These are phyloP conservation scores for Thymallus thymallus DNA, from an alignment of 2,113 vertebrate genomes.

Conservation along the genomic window DNA sequence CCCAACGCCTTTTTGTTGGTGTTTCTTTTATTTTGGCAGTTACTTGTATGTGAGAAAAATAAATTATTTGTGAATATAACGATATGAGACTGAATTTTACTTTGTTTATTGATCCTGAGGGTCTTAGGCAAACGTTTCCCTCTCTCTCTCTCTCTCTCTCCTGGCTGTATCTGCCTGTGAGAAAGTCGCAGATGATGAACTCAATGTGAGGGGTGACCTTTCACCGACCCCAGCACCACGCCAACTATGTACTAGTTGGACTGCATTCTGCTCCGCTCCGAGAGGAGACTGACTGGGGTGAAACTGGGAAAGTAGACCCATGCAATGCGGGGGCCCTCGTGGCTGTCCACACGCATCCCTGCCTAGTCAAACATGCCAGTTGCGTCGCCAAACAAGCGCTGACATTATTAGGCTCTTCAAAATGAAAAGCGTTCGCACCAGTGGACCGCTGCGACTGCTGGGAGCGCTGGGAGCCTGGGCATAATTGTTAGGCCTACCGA, in stretches of 20 bases:
- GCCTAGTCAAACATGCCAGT: constrained; percentile 64
- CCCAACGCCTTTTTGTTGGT: no score
- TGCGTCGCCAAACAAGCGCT: constrained; percentile 57
- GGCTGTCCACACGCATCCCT: constrained; percentile 44
- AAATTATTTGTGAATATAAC: background rate
- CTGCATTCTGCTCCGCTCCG: background rate
- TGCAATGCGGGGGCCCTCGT: constrained; percentile 35
- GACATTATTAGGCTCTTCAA: constrained; percentile 58
- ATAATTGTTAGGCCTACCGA: background rate
- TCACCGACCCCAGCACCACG: constrained; percentile 9
- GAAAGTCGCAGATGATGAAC: constrained; percentile 10
- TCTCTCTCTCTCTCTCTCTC: background rate
- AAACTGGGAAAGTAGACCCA: constrained; percentile 25
- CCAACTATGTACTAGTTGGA: constrained; percentile 19
- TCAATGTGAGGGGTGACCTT: constrained; percentile 14
- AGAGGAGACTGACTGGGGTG: background rate
- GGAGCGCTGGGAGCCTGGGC: background rate
- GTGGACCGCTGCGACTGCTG: background rate
- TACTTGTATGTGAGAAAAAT: background rate
- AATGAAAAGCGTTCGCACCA: constrained; percentile 27
- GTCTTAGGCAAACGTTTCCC: background rate
- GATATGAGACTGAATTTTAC: background rate
- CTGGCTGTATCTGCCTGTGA: constrained; percentile 26
- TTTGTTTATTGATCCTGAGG: background rate
- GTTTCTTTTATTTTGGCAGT: no score